These are phyloP conservation scores for Upupa epops DNA, from an alignment of 2,113 vertebrate species.

Conservation along the genomic window DNA sequence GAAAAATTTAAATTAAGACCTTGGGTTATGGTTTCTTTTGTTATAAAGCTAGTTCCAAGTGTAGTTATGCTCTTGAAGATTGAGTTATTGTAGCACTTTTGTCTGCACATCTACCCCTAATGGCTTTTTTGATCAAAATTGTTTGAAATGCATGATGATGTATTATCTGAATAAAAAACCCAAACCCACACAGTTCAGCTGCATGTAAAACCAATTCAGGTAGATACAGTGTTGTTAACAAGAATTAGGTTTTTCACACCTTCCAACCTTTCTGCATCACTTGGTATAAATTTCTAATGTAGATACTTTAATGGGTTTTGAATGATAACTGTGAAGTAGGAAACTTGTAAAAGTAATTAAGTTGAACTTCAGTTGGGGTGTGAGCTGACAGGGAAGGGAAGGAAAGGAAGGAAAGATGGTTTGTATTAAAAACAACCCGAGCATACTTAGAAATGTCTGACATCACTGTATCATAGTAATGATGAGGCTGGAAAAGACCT, in stretches of 20 bases:
- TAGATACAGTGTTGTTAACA: background rate
- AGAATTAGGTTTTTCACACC: background rate
- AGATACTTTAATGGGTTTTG: background rate
- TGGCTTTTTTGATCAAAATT: background rate
- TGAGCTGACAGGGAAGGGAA: no score
- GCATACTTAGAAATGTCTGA: background rate
- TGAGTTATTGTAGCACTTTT: background rate
- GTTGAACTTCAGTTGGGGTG: background rate
- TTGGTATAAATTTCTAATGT: background rate
- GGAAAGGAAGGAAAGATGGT: background rate
- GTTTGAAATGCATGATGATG: background rate
- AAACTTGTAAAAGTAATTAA: background rate
- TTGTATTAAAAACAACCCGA: background rate
- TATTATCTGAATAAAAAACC: background rate
- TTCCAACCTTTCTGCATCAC: background rate
- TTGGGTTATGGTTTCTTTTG: background rate
- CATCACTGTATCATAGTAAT: no score
- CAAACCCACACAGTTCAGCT: background rate
- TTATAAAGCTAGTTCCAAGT: background rate
- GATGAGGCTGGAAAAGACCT: no score
- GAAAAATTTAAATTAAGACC: background rate
- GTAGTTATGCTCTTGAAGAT: background rate
- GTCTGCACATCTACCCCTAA: background rate
- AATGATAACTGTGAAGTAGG: background rate
- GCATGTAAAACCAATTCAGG: background rate